phyloP scores from a whole-genome alignment of 2,797 vertebrate species.

The Ispidina lecontei region DNA sequence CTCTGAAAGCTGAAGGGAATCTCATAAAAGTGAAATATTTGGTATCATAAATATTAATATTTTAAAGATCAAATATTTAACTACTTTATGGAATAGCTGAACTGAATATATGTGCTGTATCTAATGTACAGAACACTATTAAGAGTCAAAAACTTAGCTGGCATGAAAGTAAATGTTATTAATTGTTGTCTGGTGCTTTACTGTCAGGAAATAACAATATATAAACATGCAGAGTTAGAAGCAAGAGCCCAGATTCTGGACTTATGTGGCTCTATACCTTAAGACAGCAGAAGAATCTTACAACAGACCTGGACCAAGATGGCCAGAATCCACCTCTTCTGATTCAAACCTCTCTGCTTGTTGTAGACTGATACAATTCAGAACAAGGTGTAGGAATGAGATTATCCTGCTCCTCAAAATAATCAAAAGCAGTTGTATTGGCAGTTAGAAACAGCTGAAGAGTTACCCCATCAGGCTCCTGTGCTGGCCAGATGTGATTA shows the following conservation, averaged over 20 bases:
- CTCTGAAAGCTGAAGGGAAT: too few species aligned
- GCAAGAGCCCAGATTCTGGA: not conserved
- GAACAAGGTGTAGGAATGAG: not conserved
- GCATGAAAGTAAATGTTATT: not conserved
- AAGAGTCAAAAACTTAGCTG: too few species aligned
- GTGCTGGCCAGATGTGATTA: not conserved
- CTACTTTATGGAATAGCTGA: too few species aligned
- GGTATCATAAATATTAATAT: too few species aligned
- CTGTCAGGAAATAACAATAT: not conserved
- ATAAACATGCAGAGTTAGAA: not conserved
- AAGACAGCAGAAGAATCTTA: not conserved
- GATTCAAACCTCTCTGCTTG: not conserved
- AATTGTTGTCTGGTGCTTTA: not conserved
- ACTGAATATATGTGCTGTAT: too few species aligned
- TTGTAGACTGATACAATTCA: not conserved
- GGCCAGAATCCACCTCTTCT: not conserved
- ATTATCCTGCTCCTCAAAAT: not conserved
- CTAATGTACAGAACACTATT: too few species aligned
- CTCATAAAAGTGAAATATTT: too few species aligned
- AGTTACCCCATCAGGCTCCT: fast-evolving
- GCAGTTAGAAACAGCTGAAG: not conserved
- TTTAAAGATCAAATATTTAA: too few species aligned
- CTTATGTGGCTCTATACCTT: not conserved
- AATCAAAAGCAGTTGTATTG: not conserved
- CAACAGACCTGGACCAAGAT: not conserved